phyloP scores from a whole-genome alignment of 2,113 vertebrate genomes.

The Rhombomys opimus region DNA sequence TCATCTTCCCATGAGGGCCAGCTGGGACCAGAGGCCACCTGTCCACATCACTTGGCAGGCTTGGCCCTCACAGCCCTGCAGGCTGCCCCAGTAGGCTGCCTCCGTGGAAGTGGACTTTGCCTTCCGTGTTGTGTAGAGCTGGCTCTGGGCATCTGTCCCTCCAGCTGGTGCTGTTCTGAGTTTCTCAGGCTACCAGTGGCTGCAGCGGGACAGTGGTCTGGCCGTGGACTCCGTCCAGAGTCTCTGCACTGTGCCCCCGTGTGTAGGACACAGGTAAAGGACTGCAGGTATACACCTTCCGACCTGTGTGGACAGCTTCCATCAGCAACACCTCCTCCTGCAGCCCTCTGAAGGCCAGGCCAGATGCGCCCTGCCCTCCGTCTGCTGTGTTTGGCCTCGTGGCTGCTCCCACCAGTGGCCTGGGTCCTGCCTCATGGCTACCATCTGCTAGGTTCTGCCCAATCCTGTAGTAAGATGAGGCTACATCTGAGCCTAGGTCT shows the following conservation, averaged over 20 bases:
- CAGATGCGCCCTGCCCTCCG: background rate
- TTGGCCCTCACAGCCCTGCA: accelerated
- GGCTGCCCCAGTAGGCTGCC: accelerated
- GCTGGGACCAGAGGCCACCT: background rate
- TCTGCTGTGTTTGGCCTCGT: background rate
- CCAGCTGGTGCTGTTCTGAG: background rate
- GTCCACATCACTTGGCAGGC: background rate
- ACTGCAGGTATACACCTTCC: accelerated
- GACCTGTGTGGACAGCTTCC: background rate
- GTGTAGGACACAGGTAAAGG: background rate
- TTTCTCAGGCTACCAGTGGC: accelerated
- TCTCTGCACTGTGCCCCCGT: accelerated
- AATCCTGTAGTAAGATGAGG: background rate
- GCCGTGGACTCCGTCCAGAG: background rate
- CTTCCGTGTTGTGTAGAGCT: background rate
- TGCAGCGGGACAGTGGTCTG: background rate
- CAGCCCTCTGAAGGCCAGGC: background rate
- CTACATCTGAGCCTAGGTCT: accelerated
- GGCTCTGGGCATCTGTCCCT: background rate
- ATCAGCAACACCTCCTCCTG: background rate
- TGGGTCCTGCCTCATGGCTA: background rate
- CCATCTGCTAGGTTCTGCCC: accelerated
- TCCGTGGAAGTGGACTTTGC: background rate
- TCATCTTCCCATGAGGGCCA: accelerated
- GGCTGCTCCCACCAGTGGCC: accelerated